Percentiles rank a stretch among this genome's conserved stretches.
Evolutionary conservation across 2,888 invertebrate species (phyloP).

Genomic region (Allolobophora icterica): DNA sequence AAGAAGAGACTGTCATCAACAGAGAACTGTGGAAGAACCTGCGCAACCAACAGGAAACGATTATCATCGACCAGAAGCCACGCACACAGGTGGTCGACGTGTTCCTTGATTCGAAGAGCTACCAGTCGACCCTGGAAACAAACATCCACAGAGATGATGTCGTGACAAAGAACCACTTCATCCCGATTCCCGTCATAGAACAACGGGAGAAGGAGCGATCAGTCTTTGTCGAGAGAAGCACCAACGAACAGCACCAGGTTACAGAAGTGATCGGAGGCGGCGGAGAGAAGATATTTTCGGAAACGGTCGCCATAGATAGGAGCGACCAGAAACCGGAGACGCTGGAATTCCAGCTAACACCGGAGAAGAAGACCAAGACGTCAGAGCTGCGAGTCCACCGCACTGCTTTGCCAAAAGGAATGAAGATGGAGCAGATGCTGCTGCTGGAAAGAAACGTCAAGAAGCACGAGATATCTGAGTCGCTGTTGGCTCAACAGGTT

Average conservation of each 20-base stretch:
- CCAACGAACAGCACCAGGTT: not conserved
- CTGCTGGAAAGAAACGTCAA: conserved; percentile 35
- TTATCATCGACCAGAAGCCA: conserved; percentile 11
- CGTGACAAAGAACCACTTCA: not conserved
- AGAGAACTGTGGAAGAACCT: conserved; percentile 20
- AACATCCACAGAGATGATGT: not conserved
- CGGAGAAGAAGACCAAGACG: conserved; percentile 40
- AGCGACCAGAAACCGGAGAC: conserved; percentile 43
- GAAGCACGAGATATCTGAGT: conserved; percentile 41
- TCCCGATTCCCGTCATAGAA: conserved; percentile 6
- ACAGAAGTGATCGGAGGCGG: conserved; percentile 15
- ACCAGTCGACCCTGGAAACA: conserved; percentile 18
- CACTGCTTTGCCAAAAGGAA: conserved; percentile 41
- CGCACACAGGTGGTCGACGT: not conserved
- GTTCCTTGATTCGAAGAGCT: not conserved
- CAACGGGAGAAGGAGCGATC: not conserved
- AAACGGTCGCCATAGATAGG: conserved; percentile 45
- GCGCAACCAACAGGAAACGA: conserved; percentile 9
- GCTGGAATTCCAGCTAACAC: conserved; percentile 53
- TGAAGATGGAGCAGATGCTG: conserved; percentile 47
- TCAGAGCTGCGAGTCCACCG: conserved; percentile 44
- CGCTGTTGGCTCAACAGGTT: conserved; percentile 36
- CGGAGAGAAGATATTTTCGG: conserved; percentile 39
- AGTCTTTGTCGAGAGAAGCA: not conserved
- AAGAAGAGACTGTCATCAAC: not conserved